phyloP scores from a whole-genome alignment of 2,888 invertebrate genomes.

The Portevinia maculata region DNA sequence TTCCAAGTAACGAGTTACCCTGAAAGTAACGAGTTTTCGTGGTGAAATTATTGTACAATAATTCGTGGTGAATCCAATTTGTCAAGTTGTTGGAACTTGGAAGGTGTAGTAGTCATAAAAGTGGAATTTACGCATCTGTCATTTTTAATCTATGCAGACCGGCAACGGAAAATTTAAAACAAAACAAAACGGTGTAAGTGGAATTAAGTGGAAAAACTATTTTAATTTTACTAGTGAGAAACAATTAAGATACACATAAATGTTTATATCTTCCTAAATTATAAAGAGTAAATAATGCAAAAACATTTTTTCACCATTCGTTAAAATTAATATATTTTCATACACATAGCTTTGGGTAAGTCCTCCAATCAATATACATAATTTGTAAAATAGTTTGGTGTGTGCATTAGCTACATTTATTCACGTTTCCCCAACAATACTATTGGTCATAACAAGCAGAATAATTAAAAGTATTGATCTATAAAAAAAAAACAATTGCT shows the following conservation, averaged over 20 bases:
- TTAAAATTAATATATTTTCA: conserved; percentile 19
- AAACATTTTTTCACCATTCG: conserved; percentile 8
- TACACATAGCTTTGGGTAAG: conserved; percentile 26
- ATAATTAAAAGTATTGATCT: conserved; percentile 18
- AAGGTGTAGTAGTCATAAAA: too few species aligned
- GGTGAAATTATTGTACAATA: too few species aligned
- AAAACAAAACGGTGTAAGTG: conserved; percentile 20
- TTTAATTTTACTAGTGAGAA: background rate
- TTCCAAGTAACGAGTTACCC: too few species aligned
- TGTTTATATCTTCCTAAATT: background rate
- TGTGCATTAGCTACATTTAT: background rate
- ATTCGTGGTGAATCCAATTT: too few species aligned
- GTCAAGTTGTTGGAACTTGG: too few species aligned
- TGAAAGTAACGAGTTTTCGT: too few species aligned
- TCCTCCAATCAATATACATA: background rate
- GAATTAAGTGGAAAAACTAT: background rate
- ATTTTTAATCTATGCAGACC: too few species aligned
- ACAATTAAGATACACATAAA: background rate
- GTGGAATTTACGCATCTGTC: too few species aligned
- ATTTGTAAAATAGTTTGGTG: background rate
- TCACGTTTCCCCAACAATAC: background rate
- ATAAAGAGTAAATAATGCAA: background rate
- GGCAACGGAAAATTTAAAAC: conserved; percentile 44
- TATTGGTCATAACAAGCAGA: conserved; percentile 39
- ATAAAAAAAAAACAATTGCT: conserved; percentile 38